phyloP scores from a whole-genome alignment of 2,797 vertebrate species.

The Phrynocephalus guinanensis region DNA sequence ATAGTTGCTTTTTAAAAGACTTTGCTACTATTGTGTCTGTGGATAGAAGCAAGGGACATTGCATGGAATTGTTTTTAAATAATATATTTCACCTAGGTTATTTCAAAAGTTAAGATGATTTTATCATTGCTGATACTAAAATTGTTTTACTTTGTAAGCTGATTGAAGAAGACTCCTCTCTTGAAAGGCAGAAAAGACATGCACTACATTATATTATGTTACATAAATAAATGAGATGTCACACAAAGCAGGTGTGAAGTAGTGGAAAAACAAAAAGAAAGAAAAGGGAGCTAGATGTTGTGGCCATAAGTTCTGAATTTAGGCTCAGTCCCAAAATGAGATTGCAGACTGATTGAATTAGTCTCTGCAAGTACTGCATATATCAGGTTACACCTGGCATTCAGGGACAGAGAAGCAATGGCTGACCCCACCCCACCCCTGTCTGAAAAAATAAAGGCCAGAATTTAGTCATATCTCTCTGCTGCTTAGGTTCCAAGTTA shows the following conservation, averaged over 20 bases:
- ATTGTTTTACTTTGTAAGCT: background rate
- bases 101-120: background rate
- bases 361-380: background rate
- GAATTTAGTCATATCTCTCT: background rate
- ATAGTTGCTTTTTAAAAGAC: background rate
- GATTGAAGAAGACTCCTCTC: background rate
- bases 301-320: constrained; percentile 10
- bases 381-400: background rate
- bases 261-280: background rate
- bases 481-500: background rate
- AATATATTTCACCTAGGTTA: background rate
- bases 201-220: background rate
- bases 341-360: constrained; percentile 6
- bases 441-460: background rate
- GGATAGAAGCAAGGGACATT: background rate
- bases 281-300: background rate
- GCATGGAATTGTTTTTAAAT: background rate
- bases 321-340: background rate
- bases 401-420: background rate
- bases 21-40: background rate
- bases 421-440: background rate
- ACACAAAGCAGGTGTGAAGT: background rate
- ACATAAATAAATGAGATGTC: background rate
- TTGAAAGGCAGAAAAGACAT: background rate
- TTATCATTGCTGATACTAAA: background rate